These are phyloP conservation scores for Petrocephalus sullivani DNA, from an alignment of 2,797 vertebrate genomes.

Conservation along the genomic window DNA sequence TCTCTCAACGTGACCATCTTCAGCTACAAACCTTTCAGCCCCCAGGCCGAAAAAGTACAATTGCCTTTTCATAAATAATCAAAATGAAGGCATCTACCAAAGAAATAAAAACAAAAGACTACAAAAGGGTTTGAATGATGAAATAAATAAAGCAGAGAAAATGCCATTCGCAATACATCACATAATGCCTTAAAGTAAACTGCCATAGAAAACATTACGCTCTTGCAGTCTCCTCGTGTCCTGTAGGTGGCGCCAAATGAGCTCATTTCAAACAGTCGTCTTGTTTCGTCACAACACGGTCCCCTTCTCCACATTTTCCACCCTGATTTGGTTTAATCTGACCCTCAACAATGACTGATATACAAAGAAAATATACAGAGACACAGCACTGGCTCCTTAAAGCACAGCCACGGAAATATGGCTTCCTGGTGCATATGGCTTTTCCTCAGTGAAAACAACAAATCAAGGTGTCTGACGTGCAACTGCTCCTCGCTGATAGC, in stretches of 20 bases:
- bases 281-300: neutral
- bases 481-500: neutral
- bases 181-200: constrained; percentile 22
- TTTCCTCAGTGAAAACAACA: constrained; percentile 4
- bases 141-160: constrained; percentile 79
- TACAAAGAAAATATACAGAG: neutral
- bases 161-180: neutral
- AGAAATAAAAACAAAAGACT: neutral
- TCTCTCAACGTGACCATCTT: neutral
- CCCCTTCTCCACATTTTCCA: neutral
- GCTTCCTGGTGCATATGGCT: constrained; percentile 20
- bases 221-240: constrained; percentile 24
- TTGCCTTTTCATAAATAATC: constrained; percentile 61
- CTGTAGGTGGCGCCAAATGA: constrained; percentile 21
- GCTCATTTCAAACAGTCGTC: neutral
- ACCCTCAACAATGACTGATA: neutral
- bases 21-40: neutral
- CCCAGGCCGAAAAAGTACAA: neutral
- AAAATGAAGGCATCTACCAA: constrained; percentile 47
- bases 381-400: neutral
- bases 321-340: neutral
- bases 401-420: constrained; percentile 23
- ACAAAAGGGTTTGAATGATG: constrained; percentile 33
- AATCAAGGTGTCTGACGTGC: neutral
- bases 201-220: constrained; percentile 45